Evolutionary conservation across 2,113 vertebrate genomes (phyloP).

Genomic region (Chrysochloris asiatica): DNA sequence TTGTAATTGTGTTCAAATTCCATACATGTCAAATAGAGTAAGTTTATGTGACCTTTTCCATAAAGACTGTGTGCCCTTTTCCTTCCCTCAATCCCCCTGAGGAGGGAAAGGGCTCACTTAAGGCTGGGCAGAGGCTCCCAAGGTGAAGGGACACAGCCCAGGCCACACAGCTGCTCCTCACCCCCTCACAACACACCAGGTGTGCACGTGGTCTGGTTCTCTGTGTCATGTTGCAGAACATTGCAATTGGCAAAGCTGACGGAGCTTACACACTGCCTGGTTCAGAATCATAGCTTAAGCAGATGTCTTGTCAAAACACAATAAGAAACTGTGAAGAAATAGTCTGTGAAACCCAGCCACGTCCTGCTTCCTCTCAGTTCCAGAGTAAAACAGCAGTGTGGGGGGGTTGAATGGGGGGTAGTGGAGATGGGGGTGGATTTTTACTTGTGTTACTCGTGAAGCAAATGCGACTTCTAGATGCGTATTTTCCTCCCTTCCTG

Average conservation of each 20-base stretch:
- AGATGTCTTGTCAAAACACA: constrained; percentile 83
- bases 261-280: constrained; percentile 64
- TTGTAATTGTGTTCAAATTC: not conserved
- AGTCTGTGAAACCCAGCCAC: constrained; percentile 65
- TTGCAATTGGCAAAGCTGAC: constrained; percentile 63
- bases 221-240: not conserved
- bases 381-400: not conserved
- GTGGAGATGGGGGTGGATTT: no score
- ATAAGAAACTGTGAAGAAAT: constrained; percentile 78
- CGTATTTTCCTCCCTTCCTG: no score
- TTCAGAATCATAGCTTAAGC: constrained; percentile 76
- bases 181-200: not conserved
- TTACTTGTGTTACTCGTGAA: no score
- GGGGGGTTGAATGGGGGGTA: not conserved
- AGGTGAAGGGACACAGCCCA: not conserved
- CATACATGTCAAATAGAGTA: not conserved
- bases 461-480: no score
- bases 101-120: not conserved
- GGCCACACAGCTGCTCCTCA: rapidly evolving
- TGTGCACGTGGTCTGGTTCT: not conserved
- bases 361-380: constrained; percentile 49
- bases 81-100: not conserved
- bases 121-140: not conserved
- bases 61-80: not conserved
- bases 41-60: not conserved